Percentiles rank a stretch among this genome's conserved stretches.
phyloP scores from a whole-genome alignment of 2,797 vertebrate genomes.

The Chaetophractus vellerosus region DNA sequence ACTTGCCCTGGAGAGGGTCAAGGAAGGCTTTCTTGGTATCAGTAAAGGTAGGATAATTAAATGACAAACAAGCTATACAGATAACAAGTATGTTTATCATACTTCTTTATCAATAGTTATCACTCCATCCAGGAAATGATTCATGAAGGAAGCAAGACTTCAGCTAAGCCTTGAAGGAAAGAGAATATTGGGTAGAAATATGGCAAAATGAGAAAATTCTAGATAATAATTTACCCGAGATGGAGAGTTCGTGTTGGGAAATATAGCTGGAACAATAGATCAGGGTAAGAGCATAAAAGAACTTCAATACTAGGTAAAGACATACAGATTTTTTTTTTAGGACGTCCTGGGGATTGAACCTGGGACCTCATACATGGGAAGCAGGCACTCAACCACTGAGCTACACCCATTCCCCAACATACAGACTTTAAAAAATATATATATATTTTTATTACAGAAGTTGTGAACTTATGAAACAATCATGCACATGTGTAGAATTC shows the following conservation, averaged over 20 bases:
- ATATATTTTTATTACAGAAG: too few relatives aligned
- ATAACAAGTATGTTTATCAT: background rate
- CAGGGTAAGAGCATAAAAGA: background rate
- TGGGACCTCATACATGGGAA: too few relatives aligned
- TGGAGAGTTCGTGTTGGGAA: background rate
- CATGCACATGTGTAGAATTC: too few relatives aligned
- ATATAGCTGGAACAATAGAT: background rate
- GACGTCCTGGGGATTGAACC: too few relatives aligned
- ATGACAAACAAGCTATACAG: background rate
- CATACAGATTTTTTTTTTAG: background rate
- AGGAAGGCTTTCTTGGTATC: background rate
- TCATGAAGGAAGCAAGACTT: background rate
- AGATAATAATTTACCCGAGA: constrained; percentile 4
- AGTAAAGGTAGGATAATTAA: background rate
- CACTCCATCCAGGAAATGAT: background rate
- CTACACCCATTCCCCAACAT: too few relatives aligned
- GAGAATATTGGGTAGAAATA: background rate
- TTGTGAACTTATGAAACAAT: too few relatives aligned
- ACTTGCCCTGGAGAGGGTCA: background rate
- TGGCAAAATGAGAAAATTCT: constrained; percentile 45
- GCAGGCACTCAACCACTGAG: too few relatives aligned
- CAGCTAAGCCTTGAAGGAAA: constrained; percentile 4
- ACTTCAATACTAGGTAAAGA: background rate
- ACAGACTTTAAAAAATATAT: too few relatives aligned
- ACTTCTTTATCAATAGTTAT: background rate